Conservation (phyloP, 2,113 vertebrate species). For the Channa maculata region DNA sequence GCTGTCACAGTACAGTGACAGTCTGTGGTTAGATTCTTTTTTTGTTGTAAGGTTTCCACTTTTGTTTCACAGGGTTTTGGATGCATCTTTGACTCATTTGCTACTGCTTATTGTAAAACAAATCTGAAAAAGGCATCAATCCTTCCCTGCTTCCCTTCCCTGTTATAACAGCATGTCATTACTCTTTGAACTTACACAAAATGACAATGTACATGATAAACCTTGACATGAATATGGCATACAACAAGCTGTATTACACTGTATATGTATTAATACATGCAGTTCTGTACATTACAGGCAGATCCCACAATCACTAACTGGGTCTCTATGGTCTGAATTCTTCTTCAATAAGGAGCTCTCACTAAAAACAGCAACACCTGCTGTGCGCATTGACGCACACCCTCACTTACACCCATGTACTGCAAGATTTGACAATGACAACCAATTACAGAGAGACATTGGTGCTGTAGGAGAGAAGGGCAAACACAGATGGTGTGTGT, state of each 20-base stretch:
- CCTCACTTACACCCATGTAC: not conserved
- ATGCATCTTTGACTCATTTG: not conserved
- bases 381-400: slow-evolving; percentile 13
- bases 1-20: not conserved
- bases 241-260: not conserved
- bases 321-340: slow-evolving; percentile 3
- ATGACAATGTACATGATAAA: not conserved
- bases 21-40: not conserved
- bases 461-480: slow-evolving; percentile 3
- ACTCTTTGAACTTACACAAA: not conserved
- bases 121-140: not conserved
- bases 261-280: not conserved
- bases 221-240: not conserved
- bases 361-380: slow-evolving; percentile 20
- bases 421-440: slow-evolving; percentile 48
- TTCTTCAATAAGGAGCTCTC: slow-evolving; percentile 2
- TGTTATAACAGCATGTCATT: not conserved
- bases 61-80: not conserved
- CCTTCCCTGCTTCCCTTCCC: not conserved
- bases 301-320: not conserved
- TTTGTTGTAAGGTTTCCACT: not conserved
- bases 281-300: no score
- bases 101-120: not conserved
- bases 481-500: not conserved
- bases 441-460: slow-evolving; percentile 61